phyloP scores from a whole-genome alignment of 2,888 invertebrate species.

The Flabesymbios commensalis region DNA sequence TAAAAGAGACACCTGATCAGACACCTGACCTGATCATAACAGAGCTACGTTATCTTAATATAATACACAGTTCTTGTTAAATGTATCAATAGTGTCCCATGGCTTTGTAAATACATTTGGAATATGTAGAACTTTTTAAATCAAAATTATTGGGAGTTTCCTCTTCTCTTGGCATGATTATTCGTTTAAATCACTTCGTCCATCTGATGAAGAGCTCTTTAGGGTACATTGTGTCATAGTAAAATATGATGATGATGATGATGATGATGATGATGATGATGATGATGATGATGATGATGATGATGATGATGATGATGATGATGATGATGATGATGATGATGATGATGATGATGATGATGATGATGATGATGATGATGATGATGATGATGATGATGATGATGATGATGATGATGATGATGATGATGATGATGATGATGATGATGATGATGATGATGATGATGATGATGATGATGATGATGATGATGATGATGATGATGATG shows the following conservation, averaged over 20 bases:
- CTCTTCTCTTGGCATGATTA: too few relatives aligned
- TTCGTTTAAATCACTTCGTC: too few relatives aligned
- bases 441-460: conserved; percentile 4
- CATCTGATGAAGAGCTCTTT: too few relatives aligned
- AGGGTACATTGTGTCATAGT: too few relatives aligned
- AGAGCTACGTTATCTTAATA: too few relatives aligned
- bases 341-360: conserved; percentile 14
- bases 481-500: neutral
- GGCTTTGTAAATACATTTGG: too few relatives aligned
- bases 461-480: neutral
- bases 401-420: conserved; percentile 1
- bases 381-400: conserved; percentile 1
- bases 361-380: conserved; percentile 6
- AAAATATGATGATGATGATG: conserved; percentile 13
- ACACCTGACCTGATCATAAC: too few relatives aligned
- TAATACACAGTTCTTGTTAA: too few relatives aligned
- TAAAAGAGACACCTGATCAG: too few relatives aligned
- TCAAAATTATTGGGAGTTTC: too few relatives aligned
- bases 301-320: conserved; percentile 6
- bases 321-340: conserved; percentile 12
- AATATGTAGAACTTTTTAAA: too few relatives aligned
- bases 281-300: conserved; percentile 13
- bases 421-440: neutral
- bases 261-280: conserved; percentile 13
- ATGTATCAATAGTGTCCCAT: too few relatives aligned